phyloP scores from a whole-genome alignment of 1,140 invertebrate genomes.

The Tetramorium alpestre region DNA sequence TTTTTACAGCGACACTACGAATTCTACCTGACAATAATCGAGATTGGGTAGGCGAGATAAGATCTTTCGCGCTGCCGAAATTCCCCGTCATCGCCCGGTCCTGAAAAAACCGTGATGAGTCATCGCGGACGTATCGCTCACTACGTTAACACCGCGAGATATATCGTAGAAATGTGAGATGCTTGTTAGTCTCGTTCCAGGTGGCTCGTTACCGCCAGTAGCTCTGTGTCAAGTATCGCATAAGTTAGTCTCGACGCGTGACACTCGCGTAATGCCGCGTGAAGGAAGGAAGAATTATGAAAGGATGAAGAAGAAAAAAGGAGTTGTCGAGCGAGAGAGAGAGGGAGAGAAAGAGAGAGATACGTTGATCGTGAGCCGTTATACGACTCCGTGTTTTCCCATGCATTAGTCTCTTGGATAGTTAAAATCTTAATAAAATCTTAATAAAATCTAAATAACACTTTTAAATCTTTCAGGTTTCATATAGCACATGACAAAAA shows the following conservation, averaged over 20 bases:
- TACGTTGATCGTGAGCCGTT: neutral
- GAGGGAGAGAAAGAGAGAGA: neutral
- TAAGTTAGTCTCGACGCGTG: slow-evolving; percentile 71
- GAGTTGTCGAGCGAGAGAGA: neutral
- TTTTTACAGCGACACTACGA: slow-evolving; percentile 4
- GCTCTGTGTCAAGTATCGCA: slow-evolving; percentile 78
- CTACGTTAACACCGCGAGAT: slow-evolving; percentile 57
- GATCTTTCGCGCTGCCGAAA: slow-evolving; percentile 9
- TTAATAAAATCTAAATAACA: too few species aligned
- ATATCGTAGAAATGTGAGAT: slow-evolving; percentile 73
- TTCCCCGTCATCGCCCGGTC: neutral
- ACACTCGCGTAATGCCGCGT: slow-evolving; percentile 63
- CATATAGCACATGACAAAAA: neutral
- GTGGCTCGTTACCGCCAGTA: slow-evolving; percentile 73
- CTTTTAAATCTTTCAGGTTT: neutral
- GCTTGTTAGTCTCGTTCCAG: slow-evolving; percentile 78
- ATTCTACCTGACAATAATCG: slow-evolving; percentile 14
- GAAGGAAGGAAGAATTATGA: slow-evolving; percentile 65
- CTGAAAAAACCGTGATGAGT: slow-evolving; percentile 28
- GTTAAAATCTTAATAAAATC: neutral
- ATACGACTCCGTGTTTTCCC: neutral
- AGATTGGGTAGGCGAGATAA: neutral
- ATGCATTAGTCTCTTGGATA: neutral
- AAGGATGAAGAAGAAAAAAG: slow-evolving; percentile 36
- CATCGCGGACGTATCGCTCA: slow-evolving; percentile 43